A percentile compares a stretch with the other conserved stretches of the same genome.
These are phyloP conservation scores for Grammomys surdaster DNA, from an alignment of 2,113 vertebrate genomes.

Conservation along the genomic window DNA sequence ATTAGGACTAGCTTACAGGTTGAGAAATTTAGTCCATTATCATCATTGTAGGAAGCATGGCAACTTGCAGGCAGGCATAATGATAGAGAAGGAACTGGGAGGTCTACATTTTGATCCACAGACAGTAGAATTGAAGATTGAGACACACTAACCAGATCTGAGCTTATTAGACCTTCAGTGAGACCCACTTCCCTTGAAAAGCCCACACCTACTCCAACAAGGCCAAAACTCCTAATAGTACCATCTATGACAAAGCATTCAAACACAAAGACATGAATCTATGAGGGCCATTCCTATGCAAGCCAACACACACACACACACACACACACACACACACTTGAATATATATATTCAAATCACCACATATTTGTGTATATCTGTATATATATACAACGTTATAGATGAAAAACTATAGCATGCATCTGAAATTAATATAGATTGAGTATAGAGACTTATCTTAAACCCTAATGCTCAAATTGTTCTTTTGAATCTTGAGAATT, in stretches of 20 bases:
- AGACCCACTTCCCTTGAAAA: not conserved
- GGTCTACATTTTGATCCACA: not conserved
- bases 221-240: not conserved
- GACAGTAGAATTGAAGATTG: not conserved
- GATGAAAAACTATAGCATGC: not conserved
- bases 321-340: too few relatives aligned
- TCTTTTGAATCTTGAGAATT: not conserved
- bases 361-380: too few relatives aligned
- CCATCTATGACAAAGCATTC: not conserved
- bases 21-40: not conserved
- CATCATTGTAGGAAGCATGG: not conserved
- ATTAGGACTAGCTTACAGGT: not conserved
- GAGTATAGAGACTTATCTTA: not conserved
- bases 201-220: not conserved
- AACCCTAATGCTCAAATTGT: not conserved
- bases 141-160: not conserved
- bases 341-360: too few relatives aligned
- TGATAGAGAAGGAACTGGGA: not conserved
- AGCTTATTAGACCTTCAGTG: not conserved
- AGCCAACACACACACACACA: not conserved
- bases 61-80: not conserved
- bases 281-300: too few relatives aligned
- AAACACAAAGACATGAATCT: too few relatives aligned
- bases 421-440: not conserved
- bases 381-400: too few relatives aligned